Conservation (phyloP, 2,888 invertebrate species). For the Incurvaria masculella region DNA sequence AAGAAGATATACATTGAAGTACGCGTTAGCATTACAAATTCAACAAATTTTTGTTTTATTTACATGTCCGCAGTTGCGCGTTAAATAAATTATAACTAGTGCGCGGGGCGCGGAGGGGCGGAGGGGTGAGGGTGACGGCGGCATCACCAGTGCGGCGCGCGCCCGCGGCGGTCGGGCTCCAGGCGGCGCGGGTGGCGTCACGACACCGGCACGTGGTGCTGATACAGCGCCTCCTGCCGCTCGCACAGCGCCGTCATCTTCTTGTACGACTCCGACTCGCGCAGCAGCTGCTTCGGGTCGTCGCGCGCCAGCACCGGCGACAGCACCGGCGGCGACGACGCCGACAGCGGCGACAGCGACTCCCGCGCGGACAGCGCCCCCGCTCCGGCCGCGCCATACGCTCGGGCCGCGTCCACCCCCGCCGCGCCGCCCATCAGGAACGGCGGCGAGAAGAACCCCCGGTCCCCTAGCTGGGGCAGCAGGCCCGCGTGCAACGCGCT, state of each 20-base stretch:
- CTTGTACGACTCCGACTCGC: conserved; percentile 51
- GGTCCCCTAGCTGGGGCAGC: conserved; percentile 41
- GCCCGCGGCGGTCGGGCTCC: conserved; percentile 28
- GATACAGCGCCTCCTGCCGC: conserved; percentile 52
- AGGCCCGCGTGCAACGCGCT: conserved; percentile 42
- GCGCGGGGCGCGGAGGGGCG: background rate
- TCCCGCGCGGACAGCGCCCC: conserved; percentile 42
- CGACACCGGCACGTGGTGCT: conserved; percentile 55
- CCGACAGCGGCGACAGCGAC: conserved; percentile 47
- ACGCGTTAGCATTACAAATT: conserved; percentile 53
- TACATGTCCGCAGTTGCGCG: conserved; percentile 28
- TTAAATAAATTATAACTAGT: background rate
- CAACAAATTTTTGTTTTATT: conserved; percentile 48
- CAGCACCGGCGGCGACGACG: conserved; percentile 48
- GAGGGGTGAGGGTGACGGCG: conserved; percentile 14
- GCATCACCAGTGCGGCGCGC: conserved; percentile 31
- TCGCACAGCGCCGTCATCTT: conserved; percentile 54
- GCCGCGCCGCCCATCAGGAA: conserved; percentile 42
- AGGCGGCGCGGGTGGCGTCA: conserved; percentile 38
- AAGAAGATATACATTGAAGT: conserved; percentile 57
- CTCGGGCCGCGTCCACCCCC: conserved; percentile 29
- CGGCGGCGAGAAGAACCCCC: conserved; percentile 43
- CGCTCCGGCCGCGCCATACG: conserved; percentile 36
- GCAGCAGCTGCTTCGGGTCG: conserved; percentile 52
- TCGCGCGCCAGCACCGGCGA: conserved; percentile 46